Evolutionary conservation across 2,888 invertebrate genomes (phyloP), one percentile per base, ranked within the genome.

Genomic region (Melanostoma scalare): DNA sequence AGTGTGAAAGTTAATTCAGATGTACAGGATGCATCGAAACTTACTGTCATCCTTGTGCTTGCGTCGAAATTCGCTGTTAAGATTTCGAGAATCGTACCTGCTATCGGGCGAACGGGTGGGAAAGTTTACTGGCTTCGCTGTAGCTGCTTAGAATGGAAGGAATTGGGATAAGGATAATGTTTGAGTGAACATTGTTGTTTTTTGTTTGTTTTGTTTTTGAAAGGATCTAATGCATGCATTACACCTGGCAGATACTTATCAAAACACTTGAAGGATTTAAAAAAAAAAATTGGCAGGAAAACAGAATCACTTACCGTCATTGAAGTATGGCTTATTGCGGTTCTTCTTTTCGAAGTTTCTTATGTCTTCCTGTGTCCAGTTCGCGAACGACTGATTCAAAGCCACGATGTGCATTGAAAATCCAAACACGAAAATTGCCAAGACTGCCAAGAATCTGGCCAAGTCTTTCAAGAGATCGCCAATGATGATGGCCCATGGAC

Each of bases 401-500:
- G 99, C 97, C 40, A 98, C 97, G 87, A 97, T 96, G 89, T 97
- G 97, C 95, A 99, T 96, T 1, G 99, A 99, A 92, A 99, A 99
- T 78, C 99, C 99, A 88, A 98, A 96, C 87, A 99, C 97, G 92
- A 99, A 99, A 91, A 99, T 98, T 40, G 97, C 96, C 89, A 99
- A 92, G 33, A 99, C 99, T 56, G 99, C 99, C 85, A 99, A 94
- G 92, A 99, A 99, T 89, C 98, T 93, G n/a, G 97, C 97, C 87
- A 98, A 93, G 91, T 98, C 98, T 91, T 97, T 97, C 94, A 97
- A 95, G 72, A 97, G 93, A 91, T 97, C 96, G 31, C 99, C 97
- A 89, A 99, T 99, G 90, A 99, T 99, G 89, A 99, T 99, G 40
- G 99, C 99, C 99, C 99, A 99, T 0, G 99, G 99, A 56, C 99